Evolutionary conservation across 2,113 vertebrate genomes (phyloP).

Genomic region (Bostrychus sinensis): DNA sequence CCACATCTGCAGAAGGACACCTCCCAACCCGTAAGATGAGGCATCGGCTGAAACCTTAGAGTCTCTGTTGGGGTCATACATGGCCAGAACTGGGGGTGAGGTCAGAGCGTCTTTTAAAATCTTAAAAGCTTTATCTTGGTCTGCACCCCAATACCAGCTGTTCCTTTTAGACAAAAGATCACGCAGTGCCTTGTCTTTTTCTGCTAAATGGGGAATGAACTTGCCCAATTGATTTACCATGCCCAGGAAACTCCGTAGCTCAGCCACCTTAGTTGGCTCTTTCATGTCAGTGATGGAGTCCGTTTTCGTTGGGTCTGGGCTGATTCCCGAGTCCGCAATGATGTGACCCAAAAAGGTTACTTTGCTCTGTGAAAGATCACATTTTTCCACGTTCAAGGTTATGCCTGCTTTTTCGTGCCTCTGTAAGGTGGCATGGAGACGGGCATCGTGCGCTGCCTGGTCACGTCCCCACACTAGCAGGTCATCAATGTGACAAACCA

Average conservation of each 20-base stretch:
- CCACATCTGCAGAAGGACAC: too few species aligned
- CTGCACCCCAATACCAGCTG: conserved; percentile 18
- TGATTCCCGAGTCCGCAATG: not conserved
- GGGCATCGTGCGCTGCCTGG: conserved; percentile 25
- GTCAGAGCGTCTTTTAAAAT: too few species aligned
- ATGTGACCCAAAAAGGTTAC: conserved; percentile 28
- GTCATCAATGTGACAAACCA: conserved; percentile 39
- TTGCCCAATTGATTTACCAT: conserved; percentile 45
- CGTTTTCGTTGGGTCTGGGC: conserved; percentile 31
- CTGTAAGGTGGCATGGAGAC: conserved; percentile 11
- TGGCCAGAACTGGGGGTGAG: too few species aligned
- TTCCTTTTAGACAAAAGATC: conserved; percentile 28
- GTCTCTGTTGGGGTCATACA: too few species aligned
- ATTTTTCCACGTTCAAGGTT: conserved; percentile 24
- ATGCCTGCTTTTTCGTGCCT: conserved; percentile 28
- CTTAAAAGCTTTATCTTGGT: conserved; percentile 4
- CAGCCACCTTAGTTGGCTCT: not conserved
- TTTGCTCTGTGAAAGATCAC: not conserved
- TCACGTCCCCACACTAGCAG: conserved; percentile 9
- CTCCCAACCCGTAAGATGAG: too few species aligned
- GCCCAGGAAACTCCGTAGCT: conserved; percentile 20
- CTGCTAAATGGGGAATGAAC: conserved; percentile 21
- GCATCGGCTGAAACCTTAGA: too few species aligned
- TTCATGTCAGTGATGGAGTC: conserved; percentile 3
- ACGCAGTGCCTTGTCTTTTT: conserved; percentile 17